Percentiles rank a stretch among this genome's conserved stretches.
phyloP scores from a whole-genome alignment of 2,888 invertebrate species.

The Stramonita haemastoma region DNA sequence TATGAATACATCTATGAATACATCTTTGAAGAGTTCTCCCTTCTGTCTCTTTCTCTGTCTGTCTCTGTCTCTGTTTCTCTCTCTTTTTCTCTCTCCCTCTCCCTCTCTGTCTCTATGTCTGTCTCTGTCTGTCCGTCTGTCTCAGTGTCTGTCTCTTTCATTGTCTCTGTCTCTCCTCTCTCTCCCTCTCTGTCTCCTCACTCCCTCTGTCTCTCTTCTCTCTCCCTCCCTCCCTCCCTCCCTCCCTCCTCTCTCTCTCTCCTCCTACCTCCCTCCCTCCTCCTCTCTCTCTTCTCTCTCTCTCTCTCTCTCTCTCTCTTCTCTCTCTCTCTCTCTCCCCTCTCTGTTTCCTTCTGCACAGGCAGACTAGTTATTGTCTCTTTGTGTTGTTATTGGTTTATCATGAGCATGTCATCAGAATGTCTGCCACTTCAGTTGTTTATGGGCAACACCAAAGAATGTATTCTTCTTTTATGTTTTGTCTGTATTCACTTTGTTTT shows the following conservation, averaged over 20 bases:
- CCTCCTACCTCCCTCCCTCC: neutral
- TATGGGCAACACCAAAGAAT: no score
- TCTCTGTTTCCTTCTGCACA: neutral
- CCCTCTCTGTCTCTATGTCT: constrained; percentile 33
- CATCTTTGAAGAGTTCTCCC: neutral
- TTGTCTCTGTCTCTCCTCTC: neutral
- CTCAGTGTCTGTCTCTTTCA: constrained; percentile 25
- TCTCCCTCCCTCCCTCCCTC: no score
- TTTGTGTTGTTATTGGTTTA: no score
- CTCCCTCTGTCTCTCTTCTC: neutral
- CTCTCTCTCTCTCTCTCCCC: neutral
- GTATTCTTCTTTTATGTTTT: no score
- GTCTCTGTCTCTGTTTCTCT: neutral
- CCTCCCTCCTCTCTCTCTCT: neutral
- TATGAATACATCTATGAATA: neutral
- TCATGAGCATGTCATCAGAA: no score
- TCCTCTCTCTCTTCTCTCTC: no score
- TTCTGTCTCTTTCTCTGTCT: neutral
- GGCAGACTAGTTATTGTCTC: no score
- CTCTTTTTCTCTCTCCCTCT: constrained; percentile 14
- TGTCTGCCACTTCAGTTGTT: no score
- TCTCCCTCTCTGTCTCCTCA: neutral
- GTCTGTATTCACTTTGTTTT: no score
- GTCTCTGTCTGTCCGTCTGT: constrained; percentile 41
- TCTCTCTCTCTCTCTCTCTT: neutral